Evolutionary conservation across 2,113 vertebrate genomes (phyloP).

Genomic region (Lycaon pictus): DNA sequence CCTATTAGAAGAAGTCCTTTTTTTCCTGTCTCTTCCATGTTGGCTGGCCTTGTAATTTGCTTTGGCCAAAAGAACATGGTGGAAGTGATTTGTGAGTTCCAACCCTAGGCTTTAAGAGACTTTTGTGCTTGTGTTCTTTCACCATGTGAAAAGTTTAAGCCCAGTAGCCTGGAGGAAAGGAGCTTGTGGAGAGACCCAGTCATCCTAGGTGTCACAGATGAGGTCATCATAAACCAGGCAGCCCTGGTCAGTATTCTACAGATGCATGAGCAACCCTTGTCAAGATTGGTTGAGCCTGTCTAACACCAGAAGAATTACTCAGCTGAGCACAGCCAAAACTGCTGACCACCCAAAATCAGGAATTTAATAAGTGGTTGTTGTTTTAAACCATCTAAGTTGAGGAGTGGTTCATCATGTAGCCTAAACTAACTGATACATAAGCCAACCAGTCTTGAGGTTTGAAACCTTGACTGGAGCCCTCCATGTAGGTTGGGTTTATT

Average conservation of each 20-base stretch:
- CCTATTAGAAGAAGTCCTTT: background rate
- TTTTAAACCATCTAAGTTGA: background rate
- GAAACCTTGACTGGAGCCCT: background rate
- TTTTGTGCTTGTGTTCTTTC: background rate
- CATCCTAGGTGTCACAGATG: background rate
- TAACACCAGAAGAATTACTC: background rate
- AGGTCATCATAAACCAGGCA: background rate
- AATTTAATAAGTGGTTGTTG: slow-evolving; percentile 15
- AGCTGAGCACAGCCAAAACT: background rate
- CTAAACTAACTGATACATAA: slow-evolving; percentile 7
- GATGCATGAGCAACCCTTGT: background rate
- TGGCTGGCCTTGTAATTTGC: background rate
- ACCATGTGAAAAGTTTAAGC: background rate
- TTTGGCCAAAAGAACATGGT: slow-evolving; percentile 3
- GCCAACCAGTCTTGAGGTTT: background rate
- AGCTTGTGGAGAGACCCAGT: background rate
- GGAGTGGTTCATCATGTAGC: background rate
- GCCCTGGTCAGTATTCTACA: background rate
- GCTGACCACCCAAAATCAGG: background rate
- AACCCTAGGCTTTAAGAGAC: background rate
- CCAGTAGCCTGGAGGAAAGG: background rate
- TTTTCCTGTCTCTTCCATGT: background rate
- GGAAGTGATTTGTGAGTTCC: slow-evolving; percentile 36
- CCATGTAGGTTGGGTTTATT: background rate
- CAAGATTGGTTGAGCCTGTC: background rate